These are phyloP conservation scores for Nomada fabriciana DNA, from an alignment of 2,888 invertebrate species.

Conservation along the genomic window DNA sequence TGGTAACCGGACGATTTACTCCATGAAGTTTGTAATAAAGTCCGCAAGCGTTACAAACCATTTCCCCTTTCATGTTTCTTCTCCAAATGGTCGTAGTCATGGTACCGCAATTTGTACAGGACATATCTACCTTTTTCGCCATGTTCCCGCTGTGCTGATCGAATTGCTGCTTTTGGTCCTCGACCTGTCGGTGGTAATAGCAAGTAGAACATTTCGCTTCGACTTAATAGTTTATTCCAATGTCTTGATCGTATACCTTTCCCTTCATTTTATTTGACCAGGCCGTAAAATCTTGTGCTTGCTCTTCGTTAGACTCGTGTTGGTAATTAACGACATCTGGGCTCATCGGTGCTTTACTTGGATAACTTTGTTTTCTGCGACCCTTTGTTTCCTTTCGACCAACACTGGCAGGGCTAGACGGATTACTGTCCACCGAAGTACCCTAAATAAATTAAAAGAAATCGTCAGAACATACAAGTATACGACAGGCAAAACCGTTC, in stretches of 20 bases:
- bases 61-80: constrained; percentile 97
- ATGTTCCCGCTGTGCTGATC: constrained; percentile 79
- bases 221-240: background rate
- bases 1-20: constrained; percentile 96
- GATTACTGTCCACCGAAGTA: constrained; percentile 83
- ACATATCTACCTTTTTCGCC: constrained; percentile 89
- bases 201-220: background rate
- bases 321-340: constrained; percentile 81
- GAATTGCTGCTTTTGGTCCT: constrained; percentile 78
- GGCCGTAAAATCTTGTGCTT: constrained; percentile 82
- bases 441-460: constrained; percentile 69
- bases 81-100: constrained; percentile 99
- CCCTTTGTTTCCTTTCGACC: constrained; percentile 87
- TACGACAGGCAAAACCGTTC: background rate
- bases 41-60: constrained; percentile 99
- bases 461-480: too few relatives aligned
- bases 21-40: constrained; percentile 98
- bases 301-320: constrained; percentile 80
- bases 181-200: constrained; percentile 65
- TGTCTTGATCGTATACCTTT: constrained; percentile 61
- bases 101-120: constrained; percentile 99
- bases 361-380: constrained; percentile 93
- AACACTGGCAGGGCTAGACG: constrained; percentile 83
- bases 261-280: constrained; percentile 81
- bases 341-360: constrained; percentile 87